Percentiles rank a stretch among this genome's conserved stretches.
Evolutionary conservation across 2,888 invertebrate species (phyloP).

Genomic region (Aspidiotus rigidus): DNA sequence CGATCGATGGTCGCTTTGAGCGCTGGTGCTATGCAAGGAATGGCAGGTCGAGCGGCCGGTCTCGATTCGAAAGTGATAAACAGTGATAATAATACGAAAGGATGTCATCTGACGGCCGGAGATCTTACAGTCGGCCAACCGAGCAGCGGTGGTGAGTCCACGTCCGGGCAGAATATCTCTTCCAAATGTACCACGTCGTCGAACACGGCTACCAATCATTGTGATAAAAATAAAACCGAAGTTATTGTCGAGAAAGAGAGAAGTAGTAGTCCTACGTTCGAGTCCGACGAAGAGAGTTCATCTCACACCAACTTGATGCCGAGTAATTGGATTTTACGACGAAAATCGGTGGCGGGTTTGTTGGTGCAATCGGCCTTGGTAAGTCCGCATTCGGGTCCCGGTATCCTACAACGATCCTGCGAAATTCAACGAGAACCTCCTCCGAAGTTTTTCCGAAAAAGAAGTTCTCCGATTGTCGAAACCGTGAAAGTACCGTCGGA

Average conservation of each 20-base stretch:
- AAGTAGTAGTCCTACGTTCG: conserved; percentile 87
- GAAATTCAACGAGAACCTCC: conserved; percentile 13
- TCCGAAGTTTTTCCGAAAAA: conserved; percentile 13
- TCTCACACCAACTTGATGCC: conserved; percentile 38
- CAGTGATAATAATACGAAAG: conserved; percentile 37
- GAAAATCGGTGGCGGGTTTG: conserved; percentile 50
- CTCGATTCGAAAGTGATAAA: conserved; percentile 50
- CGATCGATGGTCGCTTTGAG: conserved; percentile 86
- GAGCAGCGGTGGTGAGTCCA: conserved; percentile 40
- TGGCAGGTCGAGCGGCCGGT: conserved; percentile 79
- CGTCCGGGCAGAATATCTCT: conserved; percentile 42
- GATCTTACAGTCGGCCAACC: conserved; percentile 37
- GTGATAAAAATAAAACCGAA: conserved; percentile 40
- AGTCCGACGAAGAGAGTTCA: conserved; percentile 74
- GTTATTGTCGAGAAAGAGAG: conserved; percentile 49
- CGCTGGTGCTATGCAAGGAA: conserved; percentile 81
- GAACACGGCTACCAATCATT: conserved; percentile 40
- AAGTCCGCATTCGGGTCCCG: conserved; percentile 31
- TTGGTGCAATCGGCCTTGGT: conserved; percentile 49
- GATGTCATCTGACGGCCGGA: conserved; percentile 33
- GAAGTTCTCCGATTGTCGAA: conserved; percentile 1
- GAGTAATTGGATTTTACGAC: conserved; percentile 37
- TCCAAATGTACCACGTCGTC: conserved; percentile 50
- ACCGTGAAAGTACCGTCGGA: conserved; percentile 10
- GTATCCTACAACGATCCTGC: conserved; percentile 20